Evolutionary conservation across 2,888 invertebrate species (phyloP), one percentile per base, ranked within the genome.

Genomic region (Zootermopsis nevadensis): DNA sequence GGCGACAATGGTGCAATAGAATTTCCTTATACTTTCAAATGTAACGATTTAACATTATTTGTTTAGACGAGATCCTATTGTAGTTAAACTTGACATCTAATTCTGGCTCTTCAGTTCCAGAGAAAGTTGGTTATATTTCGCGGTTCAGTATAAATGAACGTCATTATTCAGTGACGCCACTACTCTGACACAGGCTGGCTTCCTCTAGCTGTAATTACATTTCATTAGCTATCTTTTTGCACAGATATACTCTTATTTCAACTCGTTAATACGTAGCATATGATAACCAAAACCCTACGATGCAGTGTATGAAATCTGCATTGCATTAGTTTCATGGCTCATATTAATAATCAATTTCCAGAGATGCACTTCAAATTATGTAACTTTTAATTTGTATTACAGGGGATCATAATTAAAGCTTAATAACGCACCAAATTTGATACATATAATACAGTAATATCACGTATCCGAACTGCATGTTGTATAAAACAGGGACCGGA

Each of bases 381-480:
- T 69, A 69, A 69, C 33, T 69, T 69, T 69, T 69, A 69, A 69
- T 69, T 69, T 69, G 69, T 69, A 69, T 69, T 69, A 69, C 69
- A 8, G 33, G 53, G 77, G 53, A 77, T 77, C 48, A 77, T 77
- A 77, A 77, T 77, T 77, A 55, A 77, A 77, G 77, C 55, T 77
- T 77, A 77, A 77, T 55, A 77, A 77, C 77, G 33, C 77, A 31
- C 77, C 77, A 77, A 55, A 77, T 77, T 77, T 55, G 77, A 77
- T 77, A 48, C 77, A 55, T 77, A 77, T 77, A 53, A 77, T 55
- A 77, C 31, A 42, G 77, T 77, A 55, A 55, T 48, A 77, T 77
- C 77, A 48, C 77, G 55, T 77, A 77, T 31, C 77, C 48, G n/a
- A 77, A 31, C 33, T 38, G 76, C 77, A 33, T 69, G 69, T 69